These are phyloP conservation scores for Philopotamus ludificatus DNA, from an alignment of 1,140 invertebrate species.

Conservation along the genomic window DNA sequence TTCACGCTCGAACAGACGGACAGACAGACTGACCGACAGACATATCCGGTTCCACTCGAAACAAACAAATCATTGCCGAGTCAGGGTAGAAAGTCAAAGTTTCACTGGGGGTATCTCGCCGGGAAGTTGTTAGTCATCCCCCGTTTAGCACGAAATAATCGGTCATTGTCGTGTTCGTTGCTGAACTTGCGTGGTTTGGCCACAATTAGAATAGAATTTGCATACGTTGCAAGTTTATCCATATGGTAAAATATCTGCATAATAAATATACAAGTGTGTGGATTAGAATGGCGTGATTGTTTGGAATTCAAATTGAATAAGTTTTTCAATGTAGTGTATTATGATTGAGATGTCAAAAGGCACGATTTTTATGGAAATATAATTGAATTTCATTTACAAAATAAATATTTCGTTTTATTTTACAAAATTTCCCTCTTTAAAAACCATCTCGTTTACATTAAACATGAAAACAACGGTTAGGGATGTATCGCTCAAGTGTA, in stretches of 20 bases:
- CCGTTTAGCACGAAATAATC: slow-evolving; percentile 19
- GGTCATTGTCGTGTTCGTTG: slow-evolving; percentile 23
- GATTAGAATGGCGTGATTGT: slow-evolving; percentile 1
- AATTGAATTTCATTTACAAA: no score
- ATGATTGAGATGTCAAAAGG: no score
- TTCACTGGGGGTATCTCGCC: slow-evolving; percentile 2
- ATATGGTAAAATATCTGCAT: slow-evolving; percentile 1
- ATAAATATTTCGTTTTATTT: no score
- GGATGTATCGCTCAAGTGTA: slow-evolving; percentile 15
- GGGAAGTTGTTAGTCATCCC: slow-evolving; percentile 27
- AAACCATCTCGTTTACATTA: slow-evolving; percentile 18
- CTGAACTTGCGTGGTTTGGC: slow-evolving; percentile 22
- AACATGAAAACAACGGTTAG: slow-evolving; percentile 16
- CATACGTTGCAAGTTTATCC: slow-evolving; percentile 17
- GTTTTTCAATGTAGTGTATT: no score
- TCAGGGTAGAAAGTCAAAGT: not conserved
- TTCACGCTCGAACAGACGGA: no score
- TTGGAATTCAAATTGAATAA: no score
- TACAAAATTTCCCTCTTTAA: slow-evolving; percentile 9
- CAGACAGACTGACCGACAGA: no score
- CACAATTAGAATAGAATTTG: no score
- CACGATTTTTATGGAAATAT: no score
- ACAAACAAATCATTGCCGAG: not conserved
- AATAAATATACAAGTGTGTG: not conserved
- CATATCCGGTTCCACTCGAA: not conserved